Evolutionary conservation across 2,888 invertebrate genomes (phyloP), one percentile per base, ranked within the genome.

Genomic region (Melieria picta): DNA sequence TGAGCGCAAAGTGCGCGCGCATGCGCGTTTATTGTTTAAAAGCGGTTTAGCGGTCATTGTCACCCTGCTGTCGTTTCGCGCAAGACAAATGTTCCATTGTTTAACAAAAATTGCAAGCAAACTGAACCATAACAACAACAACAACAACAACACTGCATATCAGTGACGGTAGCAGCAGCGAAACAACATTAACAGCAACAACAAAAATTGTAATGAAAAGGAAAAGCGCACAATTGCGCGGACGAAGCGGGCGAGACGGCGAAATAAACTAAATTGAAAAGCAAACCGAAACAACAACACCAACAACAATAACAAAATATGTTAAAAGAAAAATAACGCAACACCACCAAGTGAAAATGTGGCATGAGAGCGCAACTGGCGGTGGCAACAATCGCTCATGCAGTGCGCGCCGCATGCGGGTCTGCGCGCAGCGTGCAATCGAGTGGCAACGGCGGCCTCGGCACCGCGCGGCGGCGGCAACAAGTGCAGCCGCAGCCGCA

Each of bases 31-130:
- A 61, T 48, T 52, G 71, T 71, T 71, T 52, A 52, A 61, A 65
- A 69, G 71, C 75, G 72, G 71, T 68, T 71, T 75, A 76, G 75
- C 80, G 80, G 80, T 80, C 80, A 80, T 80, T 80, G 80, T 80
- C 80, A 80, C 80, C 79, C 62, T 73, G 30, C 30, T 30, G 74
- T 73, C 72, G 72, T 65, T 71, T 61, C 63, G 66, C 64, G 55
- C 72, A 80, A 80, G 79, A 80, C 80, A 80, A 80, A 80, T 80
- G 80, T 80, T 77, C 80, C 80, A 80, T 80, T 80, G 80, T 80
- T 80, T 72, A 46, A 63, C 48, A n/a, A 63, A n/a, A 63, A 69
- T 63, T 16, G 56, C 47, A 42, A 62, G 30, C 65, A 13, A 65
- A 65, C 45, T 56, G 11, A 55, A 43, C 43, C 16, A 4, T n/a